Evolutionary conservation across 2,797 vertebrate species (phyloP).

Genomic region (Pyrocephalus nanus): DNA sequence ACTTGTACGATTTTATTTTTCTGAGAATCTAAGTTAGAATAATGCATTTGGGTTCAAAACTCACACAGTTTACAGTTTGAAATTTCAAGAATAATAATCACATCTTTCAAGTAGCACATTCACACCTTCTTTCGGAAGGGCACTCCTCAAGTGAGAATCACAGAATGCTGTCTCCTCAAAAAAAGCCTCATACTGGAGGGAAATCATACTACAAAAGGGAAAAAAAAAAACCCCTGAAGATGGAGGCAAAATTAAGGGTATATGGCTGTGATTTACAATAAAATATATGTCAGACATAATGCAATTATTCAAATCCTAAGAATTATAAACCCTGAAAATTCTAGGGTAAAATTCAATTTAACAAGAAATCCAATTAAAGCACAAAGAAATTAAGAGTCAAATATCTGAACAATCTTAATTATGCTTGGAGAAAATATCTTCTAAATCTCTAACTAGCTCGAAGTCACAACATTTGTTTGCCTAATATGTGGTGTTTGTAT

Average conservation of each 20-base stretch:
- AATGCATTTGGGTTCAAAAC: not conserved
- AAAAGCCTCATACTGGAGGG: not conserved
- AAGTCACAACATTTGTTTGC: not conserved
- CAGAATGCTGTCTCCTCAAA: not conserved
- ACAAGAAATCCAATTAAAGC: not conserved
- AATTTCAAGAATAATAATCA: not conserved
- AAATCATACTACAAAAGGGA: not conserved
- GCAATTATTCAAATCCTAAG: not conserved
- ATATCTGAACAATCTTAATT: not conserved
- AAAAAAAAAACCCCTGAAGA: not conserved
- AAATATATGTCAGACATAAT: not conserved
- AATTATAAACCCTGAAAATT: not conserved
- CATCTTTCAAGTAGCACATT: not conserved
- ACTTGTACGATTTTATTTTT: not conserved
- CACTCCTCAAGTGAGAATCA: not conserved
- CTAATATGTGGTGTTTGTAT: not conserved
- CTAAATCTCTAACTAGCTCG: not conserved
- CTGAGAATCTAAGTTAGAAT: not conserved
- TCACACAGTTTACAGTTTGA: not conserved
- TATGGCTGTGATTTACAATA: not conserved
- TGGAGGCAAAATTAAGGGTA: not conserved
- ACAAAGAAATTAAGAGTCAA: not conserved
- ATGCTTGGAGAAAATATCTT: not conserved
- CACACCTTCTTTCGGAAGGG: not conserved
- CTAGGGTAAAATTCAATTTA: not conserved